Evolutionary conservation across 1,140 invertebrate genomes (phyloP), one percentile per base, ranked within the genome.

Genomic region (Hormaphis cornu): DNA sequence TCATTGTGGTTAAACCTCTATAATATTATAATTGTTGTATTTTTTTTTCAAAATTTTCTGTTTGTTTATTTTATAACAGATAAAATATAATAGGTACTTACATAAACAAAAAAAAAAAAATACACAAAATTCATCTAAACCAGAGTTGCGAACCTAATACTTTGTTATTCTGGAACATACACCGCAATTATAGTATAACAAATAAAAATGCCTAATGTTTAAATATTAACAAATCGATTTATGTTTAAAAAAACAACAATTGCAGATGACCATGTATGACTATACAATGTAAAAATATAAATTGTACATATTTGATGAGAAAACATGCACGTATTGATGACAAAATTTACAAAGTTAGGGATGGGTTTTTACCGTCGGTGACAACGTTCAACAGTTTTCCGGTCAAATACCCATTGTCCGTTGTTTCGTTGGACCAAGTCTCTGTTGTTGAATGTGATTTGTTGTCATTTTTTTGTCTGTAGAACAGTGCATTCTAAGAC

Each of bases 381-480:
- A 50, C 61, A n/a, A 66, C 61, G 44, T 66, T 66, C 14, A 66
- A 22, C 5, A 66, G 28, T 48, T 30, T 50, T 50, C 61, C 61
- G 0, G 61, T 66, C 1, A 66, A 20, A 5, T 48, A 66, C 1
- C 61, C 61, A 18, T 66, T 66, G 44, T 66, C 61, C 10, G 58
- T 63, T 18, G 61, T 66, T 16, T 66, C 61, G 44, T 66, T 66
- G 14, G 44, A 66, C 61, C 61, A 66, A 2, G 61, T 66, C n/a
- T 66, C 61, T 2, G 61, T 66, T 6, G 54, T 58, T 10, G 54
- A 58, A 48, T 44, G 40, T 18, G 61, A 66, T 48, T 48, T 66
- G 44, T 33, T 33, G 14, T 66, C 44, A 16, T n/a, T 50, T 35
- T 33, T 66, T 50, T 33, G 44, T 50, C 44, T 33, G 14, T 50